Conservation (phyloP, 2,888 invertebrate species). For the Leucophenga maculata region DNA sequence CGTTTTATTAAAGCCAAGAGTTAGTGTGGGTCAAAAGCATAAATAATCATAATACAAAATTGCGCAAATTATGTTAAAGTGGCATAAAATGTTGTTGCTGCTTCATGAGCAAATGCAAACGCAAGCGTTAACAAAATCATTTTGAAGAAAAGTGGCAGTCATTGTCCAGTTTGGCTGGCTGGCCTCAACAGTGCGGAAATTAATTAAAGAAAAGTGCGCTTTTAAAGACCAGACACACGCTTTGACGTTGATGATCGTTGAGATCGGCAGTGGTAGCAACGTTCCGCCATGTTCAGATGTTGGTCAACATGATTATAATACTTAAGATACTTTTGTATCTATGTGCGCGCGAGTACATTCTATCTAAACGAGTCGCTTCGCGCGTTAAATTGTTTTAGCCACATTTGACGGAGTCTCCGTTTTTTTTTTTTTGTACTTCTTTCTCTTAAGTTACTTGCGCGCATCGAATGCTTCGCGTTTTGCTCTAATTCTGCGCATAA, state of each 20-base stretch:
- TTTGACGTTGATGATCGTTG: background rate
- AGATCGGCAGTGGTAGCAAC: background rate
- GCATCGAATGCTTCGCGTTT: background rate
- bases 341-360: too few species aligned
- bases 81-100: too few species aligned
- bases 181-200: constrained; percentile 1
- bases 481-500: constrained; percentile 20
- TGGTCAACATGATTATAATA: too few species aligned
- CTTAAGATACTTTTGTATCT: too few species aligned
- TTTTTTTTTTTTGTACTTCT: background rate
- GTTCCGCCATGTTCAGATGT: constrained; percentile 2
- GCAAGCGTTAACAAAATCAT: background rate
- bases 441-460: background rate
- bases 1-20: too few species aligned
- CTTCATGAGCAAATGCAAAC: background rate
- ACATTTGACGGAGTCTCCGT: background rate
- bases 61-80: too few species aligned
- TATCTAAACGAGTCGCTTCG: too few species aligned
- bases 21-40: too few species aligned
- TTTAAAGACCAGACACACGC: constrained; percentile 1
- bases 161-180: background rate
- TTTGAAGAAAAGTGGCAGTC: background rate
- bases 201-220: constrained; percentile 9
- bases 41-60: too few species aligned
- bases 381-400: constrained; percentile 10